These are phyloP conservation scores for Alitta virens DNA, from an alignment of 2,888 invertebrate genomes.

Conservation along the genomic window DNA sequence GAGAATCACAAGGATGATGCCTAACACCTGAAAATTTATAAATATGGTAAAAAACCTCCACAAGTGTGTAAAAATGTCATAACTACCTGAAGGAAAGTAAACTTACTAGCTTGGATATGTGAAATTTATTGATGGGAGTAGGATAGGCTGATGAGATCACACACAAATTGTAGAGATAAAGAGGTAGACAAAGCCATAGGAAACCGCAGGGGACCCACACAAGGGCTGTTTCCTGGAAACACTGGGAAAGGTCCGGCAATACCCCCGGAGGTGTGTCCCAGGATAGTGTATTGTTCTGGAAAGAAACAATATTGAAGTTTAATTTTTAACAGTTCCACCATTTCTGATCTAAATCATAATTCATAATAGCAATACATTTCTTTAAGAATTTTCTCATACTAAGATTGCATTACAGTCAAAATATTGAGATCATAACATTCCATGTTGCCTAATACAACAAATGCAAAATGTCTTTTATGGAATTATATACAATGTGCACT, in stretches of 20 bases:
- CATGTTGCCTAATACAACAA: no score
- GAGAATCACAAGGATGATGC: background rate
- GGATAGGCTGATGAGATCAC: conserved; percentile 11
- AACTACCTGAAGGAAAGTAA: no score
- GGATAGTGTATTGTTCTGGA: background rate
- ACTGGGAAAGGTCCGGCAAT: conserved; percentile 76
- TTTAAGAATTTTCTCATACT: no score
- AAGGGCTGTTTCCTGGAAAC: conserved; percentile 86
- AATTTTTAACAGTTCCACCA: no score
- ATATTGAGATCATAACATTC: no score
- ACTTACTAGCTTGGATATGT: conserved; percentile 43
- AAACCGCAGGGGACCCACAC: conserved; percentile 85
- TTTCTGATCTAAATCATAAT: no score
- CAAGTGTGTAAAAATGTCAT: background rate
- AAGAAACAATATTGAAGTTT: no score
- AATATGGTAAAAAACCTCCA: no score
- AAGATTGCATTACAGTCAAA: no score
- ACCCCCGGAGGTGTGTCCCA: background rate
- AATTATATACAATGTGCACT: no score
- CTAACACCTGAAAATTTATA: background rate
- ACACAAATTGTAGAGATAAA: conserved; percentile 52
- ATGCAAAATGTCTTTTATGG: no score
- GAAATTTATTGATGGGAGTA: conserved; percentile 33
- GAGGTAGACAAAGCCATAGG: conserved; percentile 72
- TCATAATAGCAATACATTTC: no score